Evolutionary conservation across 37 sponge, comb jelly and placozoan species (phyloP), one percentile per base, ranked within the genome.

Genomic region (Halichondria panicea): DNA sequence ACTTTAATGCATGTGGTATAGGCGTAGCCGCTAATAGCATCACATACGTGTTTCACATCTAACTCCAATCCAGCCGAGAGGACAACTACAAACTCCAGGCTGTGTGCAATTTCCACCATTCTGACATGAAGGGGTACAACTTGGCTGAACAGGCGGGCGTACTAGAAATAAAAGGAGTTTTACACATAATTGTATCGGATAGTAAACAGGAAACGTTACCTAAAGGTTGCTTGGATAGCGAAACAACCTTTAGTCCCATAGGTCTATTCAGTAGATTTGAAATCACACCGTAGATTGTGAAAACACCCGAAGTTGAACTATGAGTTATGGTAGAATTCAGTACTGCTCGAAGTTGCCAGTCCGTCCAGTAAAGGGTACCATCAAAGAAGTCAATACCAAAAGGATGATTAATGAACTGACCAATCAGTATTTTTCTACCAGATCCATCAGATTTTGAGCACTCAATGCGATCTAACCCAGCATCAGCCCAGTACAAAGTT

Each of bases 401-500:
- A 2, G 93, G 89, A 56, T 80, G 82, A 43, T 42, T 24, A 9
- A 89, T 60, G 57, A 68, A 79, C n/a, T n/a, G n/a, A n/a, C n/a
- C n/a, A 2, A 36, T 19, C 11, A 86, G 22, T 0, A 78, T 50
- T 22, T 6, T 58, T 4, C 88, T 65, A 30, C 67, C 57, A 0
- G 70, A 53, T 0, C 92, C 92, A 68, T 87, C 55, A 13, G 69
- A 60, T 22, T 36, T 28, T n/a, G 83, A 84, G 6, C 84, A 62
- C 53, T 92, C 84, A 24, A 92, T 45, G 19, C 21, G 50, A 43
- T 83, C 80, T 11, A 74, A 32, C n/a, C 42, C 60, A 4, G 89
- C 84, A 68, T 92, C 92, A 21, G 78, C 76, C 88, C 92, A 92
- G 81, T 83, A 92, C 28, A 92, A 76, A 0, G 70, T 83, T 18